Percentiles rank a stretch among this genome's conserved stretches.
Evolutionary conservation across 2,113 vertebrate genomes (phyloP).

Genomic region (Hippocampus mohnikei): DNA sequence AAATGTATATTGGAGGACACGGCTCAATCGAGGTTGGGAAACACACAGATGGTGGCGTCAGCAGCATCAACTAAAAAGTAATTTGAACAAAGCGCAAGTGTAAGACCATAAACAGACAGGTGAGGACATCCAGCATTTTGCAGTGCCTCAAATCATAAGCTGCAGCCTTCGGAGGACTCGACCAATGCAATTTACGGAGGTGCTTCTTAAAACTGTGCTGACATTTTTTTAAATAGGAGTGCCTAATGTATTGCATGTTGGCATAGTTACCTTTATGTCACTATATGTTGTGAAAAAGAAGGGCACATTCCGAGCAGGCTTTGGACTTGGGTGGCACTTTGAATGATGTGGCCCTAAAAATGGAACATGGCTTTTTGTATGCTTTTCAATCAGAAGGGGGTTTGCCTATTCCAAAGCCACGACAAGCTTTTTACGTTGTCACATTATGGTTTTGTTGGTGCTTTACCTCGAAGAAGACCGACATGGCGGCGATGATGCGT

Average conservation of each 20-base stretch:
- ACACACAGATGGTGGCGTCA: background rate
- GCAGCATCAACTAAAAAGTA: background rate
- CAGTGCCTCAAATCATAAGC: background rate
- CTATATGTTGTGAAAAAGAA: background rate
- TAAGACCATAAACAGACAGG: background rate
- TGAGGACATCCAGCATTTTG: background rate
- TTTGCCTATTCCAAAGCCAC: background rate
- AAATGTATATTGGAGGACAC: background rate
- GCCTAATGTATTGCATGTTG: background rate
- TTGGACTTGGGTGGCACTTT: background rate
- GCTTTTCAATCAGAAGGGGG: background rate
- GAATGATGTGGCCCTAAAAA: background rate
- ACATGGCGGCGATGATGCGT: constrained; percentile 90
- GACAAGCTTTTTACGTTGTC: background rate
- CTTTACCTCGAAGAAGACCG: constrained; percentile 95
- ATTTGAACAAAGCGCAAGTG: background rate
- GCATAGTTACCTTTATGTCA: background rate
- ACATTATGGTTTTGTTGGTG: background rate
- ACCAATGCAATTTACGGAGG: background rate
- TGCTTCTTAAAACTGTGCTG: background rate
- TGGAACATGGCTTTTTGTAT: background rate
- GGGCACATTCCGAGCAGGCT: background rate
- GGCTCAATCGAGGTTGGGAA: background rate
- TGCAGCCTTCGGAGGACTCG: background rate
- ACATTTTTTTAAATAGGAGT: background rate